Evolutionary conservation across 2,888 invertebrate genomes (phyloP).

Genomic region (Elgonia sp.): DNA sequence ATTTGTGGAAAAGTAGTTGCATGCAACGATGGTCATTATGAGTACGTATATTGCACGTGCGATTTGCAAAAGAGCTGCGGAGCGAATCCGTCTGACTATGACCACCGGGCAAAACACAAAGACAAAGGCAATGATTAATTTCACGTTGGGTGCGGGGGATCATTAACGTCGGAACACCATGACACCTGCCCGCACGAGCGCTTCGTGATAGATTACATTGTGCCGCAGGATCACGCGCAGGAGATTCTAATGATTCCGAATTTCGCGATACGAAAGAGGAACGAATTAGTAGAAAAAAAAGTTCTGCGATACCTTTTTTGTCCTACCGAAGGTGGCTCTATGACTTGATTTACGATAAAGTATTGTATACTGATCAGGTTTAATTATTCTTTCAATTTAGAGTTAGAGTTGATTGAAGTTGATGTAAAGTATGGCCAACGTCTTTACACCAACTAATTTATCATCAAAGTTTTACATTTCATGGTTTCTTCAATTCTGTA

Average conservation of each 20-base stretch:
- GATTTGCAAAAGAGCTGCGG: constrained; percentile 74
- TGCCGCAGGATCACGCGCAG: constrained; percentile 76
- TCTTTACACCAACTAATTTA: background rate
- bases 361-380: constrained; percentile 43
- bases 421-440: too few relatives aligned
- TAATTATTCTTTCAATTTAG: constrained; percentile 43
- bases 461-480: background rate
- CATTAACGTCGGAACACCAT: constrained; percentile 85
- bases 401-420: background rate
- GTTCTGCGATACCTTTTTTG: constrained; percentile 76
- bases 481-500: too few relatives aligned
- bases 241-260: constrained; percentile 85
- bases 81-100: constrained; percentile 70
- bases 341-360: constrained; percentile 56
- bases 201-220: constrained; percentile 85
- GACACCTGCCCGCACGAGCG: constrained; percentile 86
- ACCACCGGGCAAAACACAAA: constrained; percentile 80
- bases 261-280: constrained; percentile 83
- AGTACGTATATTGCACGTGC: constrained; percentile 59
- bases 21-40: constrained; percentile 64
- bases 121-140: constrained; percentile 86
- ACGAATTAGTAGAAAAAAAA: constrained; percentile 79
- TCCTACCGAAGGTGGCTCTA: constrained; percentile 78
- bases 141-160: constrained; percentile 85
- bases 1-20: constrained; percentile 59